Evolutionary conservation across 2,113 vertebrate species (phyloP).

Genomic region (Corythoichthys haematopterus): DNA sequence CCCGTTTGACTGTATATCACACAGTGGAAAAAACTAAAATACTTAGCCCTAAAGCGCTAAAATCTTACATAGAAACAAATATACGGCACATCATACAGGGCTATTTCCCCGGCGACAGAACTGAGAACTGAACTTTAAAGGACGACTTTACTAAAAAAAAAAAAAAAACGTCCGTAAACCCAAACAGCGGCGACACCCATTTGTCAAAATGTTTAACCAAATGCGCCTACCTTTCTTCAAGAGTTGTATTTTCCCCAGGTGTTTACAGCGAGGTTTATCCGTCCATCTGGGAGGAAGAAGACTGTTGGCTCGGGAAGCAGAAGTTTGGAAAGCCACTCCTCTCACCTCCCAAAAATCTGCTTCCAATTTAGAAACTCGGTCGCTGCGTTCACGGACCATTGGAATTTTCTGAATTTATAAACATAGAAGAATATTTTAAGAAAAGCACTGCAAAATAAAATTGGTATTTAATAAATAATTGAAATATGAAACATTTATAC

Average conservation of each 20-base stretch:
- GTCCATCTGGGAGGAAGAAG: slow-evolving; percentile 26
- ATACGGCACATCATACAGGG: neutral
- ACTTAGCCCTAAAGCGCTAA: neutral
- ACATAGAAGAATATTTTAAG: neutral
- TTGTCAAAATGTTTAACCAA: slow-evolving; percentile 1
- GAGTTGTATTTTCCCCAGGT: neutral
- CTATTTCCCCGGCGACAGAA: neutral
- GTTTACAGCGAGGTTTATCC: slow-evolving; percentile 1
- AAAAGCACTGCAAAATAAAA: neutral
- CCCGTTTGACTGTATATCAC: neutral
- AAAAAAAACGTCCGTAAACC: slow-evolving; percentile 11
- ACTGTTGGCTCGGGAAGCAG: slow-evolving; percentile 17
- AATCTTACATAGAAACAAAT: neutral
- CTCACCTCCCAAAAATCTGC: slow-evolving; percentile 40
- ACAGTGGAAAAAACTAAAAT: neutral
- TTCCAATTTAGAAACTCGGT: slow-evolving; percentile 48
- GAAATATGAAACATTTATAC: neutral
- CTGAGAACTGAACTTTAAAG: slow-evolving; percentile 9
- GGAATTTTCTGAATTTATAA: neutral
- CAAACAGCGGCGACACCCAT: slow-evolving; percentile 11
- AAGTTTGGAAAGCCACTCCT: slow-evolving; percentile 44
- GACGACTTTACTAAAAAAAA: neutral
- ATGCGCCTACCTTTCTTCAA: neutral
- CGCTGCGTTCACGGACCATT: slow-evolving; percentile 41
- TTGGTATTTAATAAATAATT: neutral